Base-by-base conservation (phyloP, 2,113 vertebrate species). In the Micromys minutus region DNA sequence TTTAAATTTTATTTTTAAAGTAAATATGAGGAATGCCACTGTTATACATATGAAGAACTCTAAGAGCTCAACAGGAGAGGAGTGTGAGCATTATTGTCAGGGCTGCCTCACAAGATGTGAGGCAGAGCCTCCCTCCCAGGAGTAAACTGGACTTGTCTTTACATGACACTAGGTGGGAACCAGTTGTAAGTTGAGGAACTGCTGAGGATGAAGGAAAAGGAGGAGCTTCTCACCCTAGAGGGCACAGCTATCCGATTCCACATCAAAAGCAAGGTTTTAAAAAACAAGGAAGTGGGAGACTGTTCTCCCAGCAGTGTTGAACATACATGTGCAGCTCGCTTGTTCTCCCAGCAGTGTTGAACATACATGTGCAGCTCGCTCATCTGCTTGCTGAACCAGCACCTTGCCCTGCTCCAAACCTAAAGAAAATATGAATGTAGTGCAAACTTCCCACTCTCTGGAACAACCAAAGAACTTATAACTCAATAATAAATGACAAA, bases 401-500 rank as follows among this genome's bases (percentile, higher is more conserved):
- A 11, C 7, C 76, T 76, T 36, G 10, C 69, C 89, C 29, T 67
- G n/a, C 86, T 63, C 47, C 29, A 39, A 52, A 42, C 2, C 22
- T 4, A 22, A 45, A 71, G 69, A 75, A 26, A 74, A 16, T 5
- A 57, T 71, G 84, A 92, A 75, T 59, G 34, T 34, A 76, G 59
- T 39, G 17, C 39, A 42, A 61, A 61, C 50, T 67, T 67, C 47
- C 88, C 29, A 85, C 5, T 79, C 74, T 77, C 72, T 57, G 34
- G 2, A 79, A 63, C 3, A 76, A 39, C 57, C 77, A 47, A 89
- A 75, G 34, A 26, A 42, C 47, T 95, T 90, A 47, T 45, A 79
- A 79, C 10, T 92, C 39, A 92, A 89, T 57, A 89, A 65, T 50
- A 76, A 90, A 92, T 87, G 59, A 81, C 63, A 87, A 69, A n/a